These are phyloP conservation scores for Sebastes cheni DNA, from an alignment of 2,797 vertebrate species.

Conservation along the genomic window DNA sequence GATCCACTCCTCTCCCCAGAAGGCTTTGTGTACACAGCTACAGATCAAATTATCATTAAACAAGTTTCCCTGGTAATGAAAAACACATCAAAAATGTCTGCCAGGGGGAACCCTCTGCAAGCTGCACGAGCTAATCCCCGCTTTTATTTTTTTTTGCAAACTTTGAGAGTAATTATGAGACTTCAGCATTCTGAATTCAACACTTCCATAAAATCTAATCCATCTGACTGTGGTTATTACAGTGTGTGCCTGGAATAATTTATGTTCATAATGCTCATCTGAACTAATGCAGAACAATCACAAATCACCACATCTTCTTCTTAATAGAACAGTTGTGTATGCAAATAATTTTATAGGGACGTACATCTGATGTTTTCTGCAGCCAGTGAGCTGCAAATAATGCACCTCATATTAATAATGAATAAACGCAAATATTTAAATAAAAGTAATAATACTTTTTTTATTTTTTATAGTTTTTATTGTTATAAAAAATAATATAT, in stretches of 20 bases:
- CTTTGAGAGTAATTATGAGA: constrained; percentile 52
- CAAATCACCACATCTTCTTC: background rate
- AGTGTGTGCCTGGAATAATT: constrained; percentile 38
- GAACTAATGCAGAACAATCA: background rate
- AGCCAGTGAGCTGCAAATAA: too few species aligned
- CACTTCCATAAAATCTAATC: constrained; percentile 44
- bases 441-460: too few species aligned
- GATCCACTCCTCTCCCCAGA: constrained; percentile 35
- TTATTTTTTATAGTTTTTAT: too few species aligned
- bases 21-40: constrained; percentile 47
- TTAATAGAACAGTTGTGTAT: background rate
- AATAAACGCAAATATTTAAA: too few species aligned
- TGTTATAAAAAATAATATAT: too few species aligned
- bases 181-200: constrained; percentile 30
- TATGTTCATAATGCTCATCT: background rate
- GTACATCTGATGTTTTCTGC: too few species aligned
- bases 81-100: constrained; percentile 60
- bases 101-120: constrained; percentile 50
- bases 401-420: too few species aligned
- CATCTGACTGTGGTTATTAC: constrained; percentile 32
- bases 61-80: constrained; percentile 58
- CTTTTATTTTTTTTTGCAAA: constrained; percentile 43
- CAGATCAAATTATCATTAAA: constrained; percentile 68
- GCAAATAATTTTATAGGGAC: too few species aligned
- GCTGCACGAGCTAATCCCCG: constrained; percentile 52